These are phyloP conservation scores for Prunella himalayana DNA, from an alignment of 2,113 vertebrate species.

Conservation along the genomic window DNA sequence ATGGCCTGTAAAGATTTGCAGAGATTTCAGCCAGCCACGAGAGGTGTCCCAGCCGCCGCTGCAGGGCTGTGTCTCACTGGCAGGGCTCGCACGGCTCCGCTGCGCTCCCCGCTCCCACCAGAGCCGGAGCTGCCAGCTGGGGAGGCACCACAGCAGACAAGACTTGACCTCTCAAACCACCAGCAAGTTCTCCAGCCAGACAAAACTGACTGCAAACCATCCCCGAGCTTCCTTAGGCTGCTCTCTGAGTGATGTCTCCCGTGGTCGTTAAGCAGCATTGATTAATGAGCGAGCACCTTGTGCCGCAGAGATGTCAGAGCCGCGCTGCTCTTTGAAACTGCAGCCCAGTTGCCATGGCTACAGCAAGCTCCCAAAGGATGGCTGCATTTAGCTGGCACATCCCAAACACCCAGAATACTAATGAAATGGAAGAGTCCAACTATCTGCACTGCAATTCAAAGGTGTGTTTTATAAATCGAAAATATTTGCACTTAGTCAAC, in stretches of 20 bases:
- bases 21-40: not conserved
- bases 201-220: not conserved
- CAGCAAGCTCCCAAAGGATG: conserved; percentile 34
- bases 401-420: conserved; percentile 51
- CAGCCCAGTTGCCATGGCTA: conserved; percentile 65
- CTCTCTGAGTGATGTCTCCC: not conserved
- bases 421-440: conserved; percentile 36
- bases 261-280: not conserved
- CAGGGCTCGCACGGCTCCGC: not conserved
- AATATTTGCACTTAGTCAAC: not conserved
- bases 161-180: not conserved
- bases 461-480: not conserved
- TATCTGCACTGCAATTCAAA: not conserved
- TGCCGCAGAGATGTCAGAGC: not conserved
- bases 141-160: not conserved
- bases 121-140: not conserved
- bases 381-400: conserved; percentile 23
- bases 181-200: not conserved
- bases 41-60: accelerated
- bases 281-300: conserved; percentile 33
- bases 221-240: not conserved
- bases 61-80: not conserved
- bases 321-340: not conserved
- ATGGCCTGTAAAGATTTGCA: not conserved
- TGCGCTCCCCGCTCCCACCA: not conserved